Evolutionary conservation across 2,113 vertebrate species (phyloP).

Genomic region (Anoplopoma fimbria): DNA sequence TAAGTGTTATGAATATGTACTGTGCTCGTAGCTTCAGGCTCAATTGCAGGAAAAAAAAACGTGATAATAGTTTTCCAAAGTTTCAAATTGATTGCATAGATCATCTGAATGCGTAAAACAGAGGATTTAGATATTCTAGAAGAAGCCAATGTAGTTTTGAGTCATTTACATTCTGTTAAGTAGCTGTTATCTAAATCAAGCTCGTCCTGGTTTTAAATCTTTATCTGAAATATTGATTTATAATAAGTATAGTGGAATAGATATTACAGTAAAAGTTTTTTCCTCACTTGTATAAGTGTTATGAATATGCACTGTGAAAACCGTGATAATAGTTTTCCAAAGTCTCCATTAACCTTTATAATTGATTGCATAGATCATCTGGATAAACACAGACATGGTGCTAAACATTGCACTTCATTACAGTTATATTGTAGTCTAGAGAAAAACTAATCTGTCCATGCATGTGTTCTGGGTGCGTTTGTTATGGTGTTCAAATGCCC

Average conservation of each 20-base stretch:
- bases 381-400: not conserved
- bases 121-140: not conserved
- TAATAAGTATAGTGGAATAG: not conserved
- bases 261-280: not conserved
- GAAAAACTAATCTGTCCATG: not conserved
- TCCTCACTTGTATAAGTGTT: too few species aligned
- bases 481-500: not conserved
- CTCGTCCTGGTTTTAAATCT: not conserved
- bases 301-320: too few species aligned
- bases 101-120: not conserved
- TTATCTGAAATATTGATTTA: not conserved
- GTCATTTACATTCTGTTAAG: too few species aligned
- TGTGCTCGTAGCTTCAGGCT: not conserved
- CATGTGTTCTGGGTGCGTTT: slow-evolving; percentile 16
- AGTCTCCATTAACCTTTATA: not conserved
- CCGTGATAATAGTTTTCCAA: not conserved
- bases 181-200: too few species aligned
- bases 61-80: too few species aligned
- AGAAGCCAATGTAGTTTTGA: not conserved
- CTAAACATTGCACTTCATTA: not conserved
- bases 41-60: too few species aligned
- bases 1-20: too few species aligned
- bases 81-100: too few species aligned
- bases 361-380: not conserved
- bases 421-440: not conserved